phyloP scores from a whole-genome alignment of 35 echinoderm and acorn worm species.

The Apostichopus japonicus region DNA sequence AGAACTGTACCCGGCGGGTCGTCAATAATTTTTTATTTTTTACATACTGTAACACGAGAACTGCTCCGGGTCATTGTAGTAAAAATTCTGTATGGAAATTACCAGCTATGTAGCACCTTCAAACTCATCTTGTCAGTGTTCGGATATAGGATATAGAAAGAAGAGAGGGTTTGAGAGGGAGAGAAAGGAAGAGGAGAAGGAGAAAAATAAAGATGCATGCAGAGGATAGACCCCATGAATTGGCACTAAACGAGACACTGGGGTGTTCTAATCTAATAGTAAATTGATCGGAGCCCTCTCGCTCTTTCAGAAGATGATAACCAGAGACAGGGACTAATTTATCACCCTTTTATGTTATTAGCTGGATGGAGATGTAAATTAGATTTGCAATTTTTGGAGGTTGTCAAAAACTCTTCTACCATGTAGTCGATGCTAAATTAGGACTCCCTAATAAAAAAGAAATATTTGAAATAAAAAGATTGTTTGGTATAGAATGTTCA shows the following conservation, averaged over 20 bases:
- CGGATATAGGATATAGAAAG: background rate
- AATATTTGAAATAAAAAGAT: no score
- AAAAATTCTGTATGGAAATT: background rate
- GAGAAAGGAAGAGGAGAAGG: no score
- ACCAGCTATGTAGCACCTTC: background rate
- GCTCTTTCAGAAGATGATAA: background rate
- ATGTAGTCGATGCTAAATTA: background rate
- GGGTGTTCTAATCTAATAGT: slow-evolving; percentile 33
- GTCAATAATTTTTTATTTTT: background rate
- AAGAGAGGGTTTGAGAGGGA: background rate
- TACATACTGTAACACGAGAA: background rate
- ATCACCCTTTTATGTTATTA: slow-evolving; percentile 51
- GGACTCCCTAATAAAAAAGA: no score
- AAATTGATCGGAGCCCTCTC: background rate
- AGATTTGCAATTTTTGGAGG: slow-evolving; percentile 1
- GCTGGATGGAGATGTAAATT: background rate
- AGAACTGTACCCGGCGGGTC: background rate
- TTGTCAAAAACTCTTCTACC: background rate
- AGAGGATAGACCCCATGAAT: background rate
- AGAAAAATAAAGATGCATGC: background rate
- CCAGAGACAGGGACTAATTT: background rate
- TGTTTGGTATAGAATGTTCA: no score
- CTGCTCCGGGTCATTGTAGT: background rate
- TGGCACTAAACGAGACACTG: slow-evolving; percentile 12
- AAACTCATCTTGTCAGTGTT: background rate